Conservation (phyloP, 2,888 invertebrate species). For the Drosophila putrida region DNA sequence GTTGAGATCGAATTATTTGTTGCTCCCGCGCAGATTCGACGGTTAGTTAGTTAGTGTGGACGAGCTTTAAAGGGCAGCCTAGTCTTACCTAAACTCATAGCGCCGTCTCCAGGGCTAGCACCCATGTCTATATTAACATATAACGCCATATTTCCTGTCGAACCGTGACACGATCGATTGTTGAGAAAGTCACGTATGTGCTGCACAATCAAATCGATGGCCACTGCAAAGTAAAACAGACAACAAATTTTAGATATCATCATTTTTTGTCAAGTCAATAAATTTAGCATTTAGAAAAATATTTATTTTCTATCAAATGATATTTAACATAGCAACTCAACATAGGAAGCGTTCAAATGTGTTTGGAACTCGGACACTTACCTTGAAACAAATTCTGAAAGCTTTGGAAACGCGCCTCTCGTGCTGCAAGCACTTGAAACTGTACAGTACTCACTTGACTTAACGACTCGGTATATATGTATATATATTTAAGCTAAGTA, state of each 20-base stretch:
- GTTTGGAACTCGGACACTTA: conserved; percentile 31
- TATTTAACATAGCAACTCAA: conserved; percentile 54
- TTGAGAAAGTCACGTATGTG: conserved; percentile 96
- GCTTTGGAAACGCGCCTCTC: not conserved
- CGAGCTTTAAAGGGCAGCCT: conserved; percentile 62
- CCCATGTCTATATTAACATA: conserved; percentile 73
- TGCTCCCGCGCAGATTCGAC: conserved; percentile 46
- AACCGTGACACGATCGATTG: conserved; percentile 85
- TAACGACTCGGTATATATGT: not conserved
- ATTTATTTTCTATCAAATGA: conserved; percentile 30
- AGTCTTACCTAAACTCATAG: conserved; percentile 62
- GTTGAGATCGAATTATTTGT: conserved; percentile 10
- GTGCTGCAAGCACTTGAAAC: conserved; percentile 14
- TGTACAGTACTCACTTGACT: conserved; percentile 51
- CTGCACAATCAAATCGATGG: conserved; percentile 98
- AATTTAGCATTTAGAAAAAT: conserved; percentile 13
- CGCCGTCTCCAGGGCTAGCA: conserved; percentile 30
- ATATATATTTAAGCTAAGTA: conserved; percentile 1
- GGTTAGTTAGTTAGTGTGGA: conserved; percentile 65
- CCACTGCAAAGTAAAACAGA: conserved; percentile 89
- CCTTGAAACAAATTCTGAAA: conserved; percentile 27
- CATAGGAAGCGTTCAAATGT: conserved; percentile 36
- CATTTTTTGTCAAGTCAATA: not conserved
- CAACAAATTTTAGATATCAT: not conserved
- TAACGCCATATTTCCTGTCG: conserved; percentile 79